Evolutionary conservation across 1,140 invertebrate genomes (phyloP), one percentile per base, ranked within the genome.

Genomic region (Listronotus oregonensis): DNA sequence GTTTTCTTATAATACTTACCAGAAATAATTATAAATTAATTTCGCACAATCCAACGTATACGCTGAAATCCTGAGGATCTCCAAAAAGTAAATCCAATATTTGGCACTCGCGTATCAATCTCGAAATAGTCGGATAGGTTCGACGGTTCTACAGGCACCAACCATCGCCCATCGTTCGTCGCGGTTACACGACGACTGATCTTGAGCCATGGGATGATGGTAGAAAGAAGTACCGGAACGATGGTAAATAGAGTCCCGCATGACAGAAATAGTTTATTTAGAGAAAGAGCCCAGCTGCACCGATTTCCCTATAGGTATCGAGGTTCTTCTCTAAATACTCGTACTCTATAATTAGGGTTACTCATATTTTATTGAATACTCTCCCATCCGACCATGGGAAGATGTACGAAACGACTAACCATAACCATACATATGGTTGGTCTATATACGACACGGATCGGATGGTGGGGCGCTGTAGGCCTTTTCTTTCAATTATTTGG

Each of bases 401-500:
- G 59, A 52, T 43, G 12, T 40, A 27, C 59, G 14, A 37, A 51
- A 14, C 11, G 39, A 61, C 59, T 61, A 61, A 61, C 46, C 17
- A 47, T 40, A 42, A 27, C 6, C 37, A 47, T 40, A 14, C 59
- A 61, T 51, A 61, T 61, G 59, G 59, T 61, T 52, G 59, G 34
- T 50, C 59, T 61, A 61, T 61, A 61, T 61, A 61, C 59, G 37
- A 39, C 15, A 31, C 18, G 18, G 40, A 46, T 57, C n/a, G 55
- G 17, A 21, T 60, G 46, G 59, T 21, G 59, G 59, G 59, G 59
- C 34, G 17, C n/a, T 11, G 10, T 50, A 12, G 57, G 14, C 46
- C 57, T 60, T 60, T 60, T 49, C 55, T 44, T 60, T 14, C 47
- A 32, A 21, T 61, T 37, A 44, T 43, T 61, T 51, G 59, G 59